These are phyloP conservation scores for Vulpes lagopus DNA, from an alignment of 2,113 vertebrate species.

Conservation along the genomic window DNA sequence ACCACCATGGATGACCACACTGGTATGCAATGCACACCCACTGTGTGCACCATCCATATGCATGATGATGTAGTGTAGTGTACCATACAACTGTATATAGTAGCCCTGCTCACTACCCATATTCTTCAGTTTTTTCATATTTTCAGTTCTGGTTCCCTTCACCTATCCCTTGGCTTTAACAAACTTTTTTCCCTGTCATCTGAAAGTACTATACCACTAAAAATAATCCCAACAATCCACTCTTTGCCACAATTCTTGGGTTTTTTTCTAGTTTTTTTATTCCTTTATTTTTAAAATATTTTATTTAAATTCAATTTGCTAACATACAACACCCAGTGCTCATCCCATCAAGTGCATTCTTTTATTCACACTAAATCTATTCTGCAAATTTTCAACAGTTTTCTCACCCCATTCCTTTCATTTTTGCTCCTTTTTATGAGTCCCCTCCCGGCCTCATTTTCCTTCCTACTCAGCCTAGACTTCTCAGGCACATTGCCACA, in stretches of 20 bases:
- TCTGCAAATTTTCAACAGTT: background rate
- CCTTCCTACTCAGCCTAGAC: background rate
- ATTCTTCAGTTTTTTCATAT: background rate
- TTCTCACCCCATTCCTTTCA: background rate
- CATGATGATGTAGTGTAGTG: fast-evolving
- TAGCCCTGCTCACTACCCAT: background rate
- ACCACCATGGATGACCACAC: background rate
- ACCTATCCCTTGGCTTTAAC: background rate
- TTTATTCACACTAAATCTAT: background rate
- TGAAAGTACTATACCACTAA: background rate
- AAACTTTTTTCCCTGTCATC: background rate
- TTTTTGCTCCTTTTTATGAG: background rate
- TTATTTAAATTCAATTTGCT: too few species aligned
- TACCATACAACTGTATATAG: fast-evolving
- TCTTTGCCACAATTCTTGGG: background rate
- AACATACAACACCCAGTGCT: too few species aligned
- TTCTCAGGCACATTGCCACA: background rate
- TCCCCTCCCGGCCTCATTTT: background rate
- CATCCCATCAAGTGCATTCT: background rate
- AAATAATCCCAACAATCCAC: background rate
- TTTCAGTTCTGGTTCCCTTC: background rate
- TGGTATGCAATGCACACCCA: background rate
- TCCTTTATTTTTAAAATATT: background rate
- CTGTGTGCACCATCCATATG: background rate
- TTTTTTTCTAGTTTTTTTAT: background rate